Evolutionary conservation across 2,113 vertebrate species (phyloP).

Genomic region (Hiodon tergisus): DNA sequence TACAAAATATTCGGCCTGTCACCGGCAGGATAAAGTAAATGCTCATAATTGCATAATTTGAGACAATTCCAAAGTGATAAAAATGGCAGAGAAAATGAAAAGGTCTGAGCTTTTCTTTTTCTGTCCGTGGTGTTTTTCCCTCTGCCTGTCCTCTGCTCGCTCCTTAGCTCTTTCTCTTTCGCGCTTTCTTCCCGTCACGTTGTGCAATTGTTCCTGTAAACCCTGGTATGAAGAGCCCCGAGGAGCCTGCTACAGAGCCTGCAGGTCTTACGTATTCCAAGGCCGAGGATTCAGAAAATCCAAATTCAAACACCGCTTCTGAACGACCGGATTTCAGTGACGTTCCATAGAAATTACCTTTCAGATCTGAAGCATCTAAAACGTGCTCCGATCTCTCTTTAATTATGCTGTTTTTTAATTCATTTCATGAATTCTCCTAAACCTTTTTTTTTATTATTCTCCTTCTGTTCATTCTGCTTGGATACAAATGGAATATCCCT

Average conservation of each 20-base stretch:
- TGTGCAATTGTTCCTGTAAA: constrained; percentile 44
- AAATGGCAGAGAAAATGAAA: not conserved
- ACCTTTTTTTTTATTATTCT: constrained; percentile 40
- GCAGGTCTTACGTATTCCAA: constrained; percentile 55
- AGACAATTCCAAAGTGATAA: constrained; percentile 14
- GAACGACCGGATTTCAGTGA: constrained; percentile 66
- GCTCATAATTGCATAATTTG: constrained; percentile 13
- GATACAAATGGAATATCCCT: constrained; percentile 59
- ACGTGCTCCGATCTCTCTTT: constrained; percentile 54
- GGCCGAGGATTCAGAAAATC: constrained; percentile 63
- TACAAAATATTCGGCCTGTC: not conserved
- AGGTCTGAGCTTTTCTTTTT: constrained; percentile 8
- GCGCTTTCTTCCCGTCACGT: constrained; percentile 10
- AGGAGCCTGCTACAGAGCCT: constrained; percentile 36
- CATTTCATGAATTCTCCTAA: constrained; percentile 37
- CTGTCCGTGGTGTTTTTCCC: no score
- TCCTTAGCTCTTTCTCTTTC: constrained; percentile 27
- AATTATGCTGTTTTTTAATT: constrained; percentile 46
- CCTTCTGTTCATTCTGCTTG: constrained; percentile 58
- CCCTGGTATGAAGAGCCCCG: constrained; percentile 48
- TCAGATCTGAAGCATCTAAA: constrained; percentile 57
- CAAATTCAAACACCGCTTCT: constrained; percentile 60
- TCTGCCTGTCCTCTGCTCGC: no score
- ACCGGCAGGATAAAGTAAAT: not conserved
- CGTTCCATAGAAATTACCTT: constrained; percentile 68